phyloP scores from a whole-genome alignment of 2,888 invertebrate genomes.

The Agrochola circellaris region DNA sequence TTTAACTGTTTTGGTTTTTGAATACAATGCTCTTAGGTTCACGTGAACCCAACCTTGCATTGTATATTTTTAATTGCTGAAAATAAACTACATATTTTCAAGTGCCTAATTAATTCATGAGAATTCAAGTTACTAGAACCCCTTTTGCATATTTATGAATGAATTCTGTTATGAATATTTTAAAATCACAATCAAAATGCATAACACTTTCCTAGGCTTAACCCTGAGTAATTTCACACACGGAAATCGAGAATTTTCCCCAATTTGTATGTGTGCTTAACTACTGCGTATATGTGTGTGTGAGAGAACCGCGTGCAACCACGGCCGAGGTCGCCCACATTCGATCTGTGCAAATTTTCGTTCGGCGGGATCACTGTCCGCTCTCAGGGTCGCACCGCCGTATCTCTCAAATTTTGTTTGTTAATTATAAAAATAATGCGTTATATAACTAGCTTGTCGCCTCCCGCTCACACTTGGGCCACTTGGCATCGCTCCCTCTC shows the following conservation, averaged over 20 bases:
- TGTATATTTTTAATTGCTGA: constrained; percentile 10
- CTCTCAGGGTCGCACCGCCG: constrained; percentile 87
- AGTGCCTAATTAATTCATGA: constrained; percentile 8
- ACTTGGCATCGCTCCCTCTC: constrained; percentile 73
- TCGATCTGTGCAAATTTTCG: constrained; percentile 90
- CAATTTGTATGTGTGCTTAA: constrained; percentile 62
- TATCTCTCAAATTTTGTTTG: constrained; percentile 90
- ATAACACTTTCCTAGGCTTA: constrained; percentile 33
- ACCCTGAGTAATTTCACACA: constrained; percentile 64
- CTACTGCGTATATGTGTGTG: constrained; percentile 70
- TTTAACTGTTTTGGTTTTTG: constrained; percentile 14
- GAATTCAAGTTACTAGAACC: background rate
- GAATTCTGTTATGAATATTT: constrained; percentile 24
- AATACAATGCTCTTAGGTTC: constrained; percentile 30
- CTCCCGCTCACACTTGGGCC: constrained; percentile 74
- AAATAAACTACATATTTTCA: constrained; percentile 8
- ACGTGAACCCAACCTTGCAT: constrained; percentile 7
- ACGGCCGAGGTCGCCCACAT: constrained; percentile 90
- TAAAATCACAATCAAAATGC: constrained; percentile 31
- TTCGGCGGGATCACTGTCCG: constrained; percentile 88
- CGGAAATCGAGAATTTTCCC: constrained; percentile 88
- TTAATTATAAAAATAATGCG: constrained; percentile 91
- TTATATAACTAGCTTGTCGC: constrained; percentile 85
- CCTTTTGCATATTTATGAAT: constrained; percentile 26
- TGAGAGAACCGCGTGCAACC: constrained; percentile 84